phyloP scores from a whole-genome alignment of 1,140 invertebrate genomes.

The Akabosia matsudoensis region DNA sequence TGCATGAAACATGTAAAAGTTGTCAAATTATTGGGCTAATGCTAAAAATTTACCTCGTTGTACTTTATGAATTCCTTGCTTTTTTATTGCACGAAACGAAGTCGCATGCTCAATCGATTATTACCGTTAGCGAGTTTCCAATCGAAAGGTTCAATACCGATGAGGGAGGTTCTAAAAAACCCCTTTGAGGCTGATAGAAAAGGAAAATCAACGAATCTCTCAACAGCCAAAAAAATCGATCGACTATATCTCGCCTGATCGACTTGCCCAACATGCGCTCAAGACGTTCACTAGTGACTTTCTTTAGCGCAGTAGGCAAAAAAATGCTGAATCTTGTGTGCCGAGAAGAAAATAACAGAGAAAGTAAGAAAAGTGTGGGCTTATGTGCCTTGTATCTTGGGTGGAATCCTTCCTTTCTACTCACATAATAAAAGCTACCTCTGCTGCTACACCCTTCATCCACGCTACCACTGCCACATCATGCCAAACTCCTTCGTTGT shows the following conservation, averaged over 20 bases:
- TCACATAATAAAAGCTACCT: background rate
- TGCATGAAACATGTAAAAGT: too few relatives aligned
- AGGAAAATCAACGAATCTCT: constrained; percentile 43
- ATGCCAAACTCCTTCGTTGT: background rate
- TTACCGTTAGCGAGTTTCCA: constrained; percentile 36
- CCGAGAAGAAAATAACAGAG: background rate
- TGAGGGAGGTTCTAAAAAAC: constrained; percentile 41
- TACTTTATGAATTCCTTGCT: constrained; percentile 13
- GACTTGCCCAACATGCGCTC: constrained; percentile 48
- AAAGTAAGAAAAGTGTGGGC: background rate
- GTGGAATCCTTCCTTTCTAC: background rate
- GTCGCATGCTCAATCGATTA: constrained; percentile 47
- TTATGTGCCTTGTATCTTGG: background rate
- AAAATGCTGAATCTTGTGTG: background rate
- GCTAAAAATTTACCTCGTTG: too few relatives aligned
- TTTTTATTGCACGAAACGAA: constrained; percentile 40
- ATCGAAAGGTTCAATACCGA: constrained; percentile 44
- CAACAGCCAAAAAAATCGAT: constrained; percentile 46
- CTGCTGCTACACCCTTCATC: background rate
- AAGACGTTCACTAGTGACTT: constrained; percentile 38
- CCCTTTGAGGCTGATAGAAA: constrained; percentile 47
- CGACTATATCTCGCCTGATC: constrained; percentile 46
- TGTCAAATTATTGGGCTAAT: too few relatives aligned
- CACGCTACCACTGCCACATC: background rate
- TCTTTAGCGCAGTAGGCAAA: constrained; percentile 43